A percentile compares a stretch with the other conserved stretches of the same genome.
Evolutionary conservation across 2,113 vertebrate genomes (phyloP).

Genomic region (Mirza zaza): DNA sequence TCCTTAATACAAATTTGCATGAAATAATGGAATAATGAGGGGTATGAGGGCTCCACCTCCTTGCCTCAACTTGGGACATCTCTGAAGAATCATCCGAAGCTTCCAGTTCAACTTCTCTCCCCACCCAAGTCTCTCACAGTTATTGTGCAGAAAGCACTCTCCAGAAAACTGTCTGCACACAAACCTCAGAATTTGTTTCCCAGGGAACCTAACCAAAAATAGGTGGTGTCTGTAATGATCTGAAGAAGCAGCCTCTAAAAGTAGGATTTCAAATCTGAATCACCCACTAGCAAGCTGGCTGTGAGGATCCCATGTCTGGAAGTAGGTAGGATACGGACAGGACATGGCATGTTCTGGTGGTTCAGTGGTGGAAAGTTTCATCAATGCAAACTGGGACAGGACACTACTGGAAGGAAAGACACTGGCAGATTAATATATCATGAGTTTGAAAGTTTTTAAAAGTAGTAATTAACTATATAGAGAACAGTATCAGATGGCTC

Average conservation of each 20-base stretch:
- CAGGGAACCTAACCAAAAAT: slow-evolving; percentile 59
- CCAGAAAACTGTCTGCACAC: slow-evolving; percentile 21
- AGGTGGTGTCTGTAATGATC: slow-evolving; percentile 42
- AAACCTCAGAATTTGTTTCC: slow-evolving; percentile 48
- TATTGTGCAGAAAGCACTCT: not conserved
- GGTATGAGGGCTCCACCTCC: not conserved
- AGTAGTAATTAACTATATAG: not conserved
- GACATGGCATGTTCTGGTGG: not conserved
- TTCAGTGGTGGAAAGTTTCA: not conserved
- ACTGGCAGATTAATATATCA: not conserved
- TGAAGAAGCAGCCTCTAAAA: slow-evolving; percentile 39
- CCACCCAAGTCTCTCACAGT: not conserved
- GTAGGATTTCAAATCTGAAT: slow-evolving; percentile 43
- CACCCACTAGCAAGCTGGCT: slow-evolving; percentile 48
- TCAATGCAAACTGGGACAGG: not conserved
- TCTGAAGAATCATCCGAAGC: not conserved
- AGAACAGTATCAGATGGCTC: not conserved
- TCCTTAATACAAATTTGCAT: not conserved
- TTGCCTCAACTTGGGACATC: not conserved
- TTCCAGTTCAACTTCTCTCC: not conserved
- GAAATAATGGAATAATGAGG: not conserved
- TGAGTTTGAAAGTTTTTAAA: not conserved
- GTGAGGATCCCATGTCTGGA: not conserved
- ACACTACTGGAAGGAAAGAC: not conserved
- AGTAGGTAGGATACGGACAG: not conserved